Evolutionary conservation across 2,888 invertebrate species (phyloP), one percentile per base, ranked within the genome.

Genomic region (Agonum fuliginosum): DNA sequence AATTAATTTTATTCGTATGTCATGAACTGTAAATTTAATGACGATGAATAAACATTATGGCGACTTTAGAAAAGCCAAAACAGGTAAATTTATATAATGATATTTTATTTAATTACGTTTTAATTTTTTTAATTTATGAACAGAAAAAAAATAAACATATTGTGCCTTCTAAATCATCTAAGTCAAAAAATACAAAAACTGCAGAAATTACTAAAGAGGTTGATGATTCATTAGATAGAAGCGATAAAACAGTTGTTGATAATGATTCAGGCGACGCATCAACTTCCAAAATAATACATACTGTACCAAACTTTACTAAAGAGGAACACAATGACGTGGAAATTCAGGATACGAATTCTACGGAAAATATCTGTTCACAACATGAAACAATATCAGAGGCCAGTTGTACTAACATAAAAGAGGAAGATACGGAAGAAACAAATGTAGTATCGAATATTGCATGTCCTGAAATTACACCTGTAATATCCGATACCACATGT

Each of bases 11-110:
- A 27, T 6, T 17, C 8, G 27, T 14, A 30, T 62, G 58, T 5
- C 58, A 62, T 6, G 30, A 14, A 43, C 20, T 14, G 41, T 73
- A 27, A 62, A 62, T 12, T 30, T 62, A 43, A 12, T 41, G 43
- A 34, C 46, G 22, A 74, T 27, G 62, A 65, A 0, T 67, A 75
- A 30, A 37, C 2, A 51, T 34, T 67, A 75, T 75, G 75, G 75
- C 75, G 20, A 75, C 75, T 20, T 75, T 75, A 75, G 75, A 75
- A 48, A 75, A 75, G 27, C 75, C 75, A 8, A 75, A 67, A 51
- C 65, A 75, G 73, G 73, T 73, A 58, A 41, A 54, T 22, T 10
- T 54, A n/a, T 4, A n/a, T 54, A n/a, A 17, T 48, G 2, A 22
- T 1, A 5, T 2, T 24, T 54, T 54, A 10, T 54, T 24, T 1